These are phyloP conservation scores for Drosophila varians DNA, from an alignment of 1,140 invertebrate genomes.

Conservation along the genomic window DNA sequence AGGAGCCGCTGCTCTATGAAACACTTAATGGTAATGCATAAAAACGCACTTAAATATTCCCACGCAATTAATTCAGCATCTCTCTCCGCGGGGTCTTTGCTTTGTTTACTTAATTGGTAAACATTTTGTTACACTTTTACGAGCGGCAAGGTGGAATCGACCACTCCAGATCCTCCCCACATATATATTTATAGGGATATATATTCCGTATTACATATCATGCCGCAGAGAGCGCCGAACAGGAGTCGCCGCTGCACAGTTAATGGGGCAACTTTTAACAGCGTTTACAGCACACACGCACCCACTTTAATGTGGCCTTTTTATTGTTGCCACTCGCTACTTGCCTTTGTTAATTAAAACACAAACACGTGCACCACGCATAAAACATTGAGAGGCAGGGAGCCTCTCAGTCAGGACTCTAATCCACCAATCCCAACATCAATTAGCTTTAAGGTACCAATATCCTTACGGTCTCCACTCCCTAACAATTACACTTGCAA, in stretches of 20 bases:
- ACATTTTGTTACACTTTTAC: conserved; percentile 81
- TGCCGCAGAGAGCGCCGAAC: not conserved
- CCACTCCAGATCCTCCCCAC: too few relatives aligned
- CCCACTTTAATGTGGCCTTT: conserved; percentile 69
- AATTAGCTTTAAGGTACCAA: too few relatives aligned
- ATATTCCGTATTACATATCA: not conserved
- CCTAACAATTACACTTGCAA: too few relatives aligned
- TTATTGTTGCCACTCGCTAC: conserved; percentile 69
- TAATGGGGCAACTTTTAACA: conserved; percentile 60
- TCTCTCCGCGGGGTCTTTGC: conserved; percentile 7
- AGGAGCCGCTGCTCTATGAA: conserved; percentile 35
- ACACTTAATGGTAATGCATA: conserved; percentile 80
- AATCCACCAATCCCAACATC: too few relatives aligned
- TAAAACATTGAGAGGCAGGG: conserved; percentile 73
- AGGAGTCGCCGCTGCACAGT: conserved; percentile 49
- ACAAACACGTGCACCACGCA: conserved; percentile 75
- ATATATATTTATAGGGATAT: not conserved
- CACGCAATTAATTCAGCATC: conserved; percentile 74
- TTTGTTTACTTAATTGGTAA: conserved; percentile 80
- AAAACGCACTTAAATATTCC: conserved; percentile 79
- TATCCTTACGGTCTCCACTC: too few relatives aligned
- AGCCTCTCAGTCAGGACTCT: conserved; percentile 6
- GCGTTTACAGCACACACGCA: conserved; percentile 39
- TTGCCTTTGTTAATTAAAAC: conserved; percentile 78
- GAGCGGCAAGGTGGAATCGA: conserved; percentile 66